Percentiles rank a stretch among this genome's conserved stretches.
phyloP scores from a whole-genome alignment of 2,888 invertebrate genomes.

The Cyclophora albipunctata region DNA sequence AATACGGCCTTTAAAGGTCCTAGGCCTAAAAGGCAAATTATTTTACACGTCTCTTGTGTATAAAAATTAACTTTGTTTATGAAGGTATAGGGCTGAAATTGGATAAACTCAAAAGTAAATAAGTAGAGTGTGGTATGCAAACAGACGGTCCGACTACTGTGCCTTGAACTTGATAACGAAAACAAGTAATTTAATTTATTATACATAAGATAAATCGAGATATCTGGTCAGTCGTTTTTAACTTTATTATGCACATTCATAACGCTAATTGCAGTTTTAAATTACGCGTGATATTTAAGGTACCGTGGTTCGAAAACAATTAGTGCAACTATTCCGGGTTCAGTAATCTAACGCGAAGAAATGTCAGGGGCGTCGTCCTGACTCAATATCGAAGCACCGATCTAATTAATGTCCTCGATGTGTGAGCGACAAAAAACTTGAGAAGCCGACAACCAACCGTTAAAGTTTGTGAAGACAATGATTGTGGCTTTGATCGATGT shows the following conservation, averaged over 20 bases:
- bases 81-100: slow-evolving; percentile 12
- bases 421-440: slow-evolving; percentile 46
- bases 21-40: slow-evolving; percentile 38
- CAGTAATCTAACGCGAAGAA: slow-evolving; percentile 48
- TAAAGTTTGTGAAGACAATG: slow-evolving; percentile 37
- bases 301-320: slow-evolving; percentile 24
- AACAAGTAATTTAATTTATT: slow-evolving; percentile 25
- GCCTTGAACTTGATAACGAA: slow-evolving; percentile 40
- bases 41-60: slow-evolving; percentile 5
- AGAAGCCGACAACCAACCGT: slow-evolving; percentile 27
- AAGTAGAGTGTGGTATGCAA: slow-evolving; percentile 33
- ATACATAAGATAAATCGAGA: not conserved
- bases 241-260: too few species aligned
- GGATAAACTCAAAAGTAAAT: slow-evolving; percentile 14
- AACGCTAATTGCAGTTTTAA: too few species aligned
- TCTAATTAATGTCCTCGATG: slow-evolving; percentile 58
- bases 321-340: slow-evolving; percentile 61
- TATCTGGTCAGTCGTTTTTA: too few species aligned
- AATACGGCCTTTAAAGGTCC: slow-evolving; percentile 52
- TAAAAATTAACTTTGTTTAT: slow-evolving; percentile 31
- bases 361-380: slow-evolving; percentile 55
- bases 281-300: slow-evolving; percentile 17
- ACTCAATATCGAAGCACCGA: slow-evolving; percentile 43
- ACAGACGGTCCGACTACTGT: slow-evolving; percentile 17
- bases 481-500: slow-evolving; percentile 54